phyloP scores from a whole-genome alignment of 2,797 vertebrate species.

The Onychomys torridus region DNA sequence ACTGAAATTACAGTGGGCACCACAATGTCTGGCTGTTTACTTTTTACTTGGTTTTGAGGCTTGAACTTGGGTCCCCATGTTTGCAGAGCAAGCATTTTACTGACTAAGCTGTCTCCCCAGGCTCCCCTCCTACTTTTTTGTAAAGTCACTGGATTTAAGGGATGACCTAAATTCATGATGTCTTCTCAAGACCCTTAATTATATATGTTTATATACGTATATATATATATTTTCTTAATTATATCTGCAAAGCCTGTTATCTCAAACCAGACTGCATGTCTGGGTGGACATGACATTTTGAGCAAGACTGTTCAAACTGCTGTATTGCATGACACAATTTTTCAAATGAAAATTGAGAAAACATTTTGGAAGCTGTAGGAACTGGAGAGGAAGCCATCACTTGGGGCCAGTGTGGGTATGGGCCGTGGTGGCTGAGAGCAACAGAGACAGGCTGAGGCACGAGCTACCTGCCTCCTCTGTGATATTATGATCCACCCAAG shows the following conservation, averaged over 20 bases:
- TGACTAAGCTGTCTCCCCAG: not conserved
- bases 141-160: not conserved
- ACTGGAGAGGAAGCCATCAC: not conserved
- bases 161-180: not conserved
- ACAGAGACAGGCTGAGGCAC: not conserved
- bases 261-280: constrained; percentile 15
- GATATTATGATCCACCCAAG: not conserved
- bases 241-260: constrained; percentile 26
- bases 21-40: not conserved
- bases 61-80: not conserved
- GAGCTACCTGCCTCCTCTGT: not conserved
- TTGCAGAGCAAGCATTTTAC: not conserved
- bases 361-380: not conserved
- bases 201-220: not conserved
- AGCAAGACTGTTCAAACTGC: not conserved
- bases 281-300: not conserved
- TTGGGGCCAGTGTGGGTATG: not conserved
- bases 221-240: not conserved
- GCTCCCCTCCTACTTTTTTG: not conserved
- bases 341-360: not conserved
- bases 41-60: not conserved
- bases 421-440: not conserved
- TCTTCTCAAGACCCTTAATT: constrained; percentile 34
- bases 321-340: not conserved
- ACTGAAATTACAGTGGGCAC: not conserved